These are phyloP conservation scores for Climacteris rufus DNA, from an alignment of 2,113 vertebrate genomes.

Conservation along the genomic window DNA sequence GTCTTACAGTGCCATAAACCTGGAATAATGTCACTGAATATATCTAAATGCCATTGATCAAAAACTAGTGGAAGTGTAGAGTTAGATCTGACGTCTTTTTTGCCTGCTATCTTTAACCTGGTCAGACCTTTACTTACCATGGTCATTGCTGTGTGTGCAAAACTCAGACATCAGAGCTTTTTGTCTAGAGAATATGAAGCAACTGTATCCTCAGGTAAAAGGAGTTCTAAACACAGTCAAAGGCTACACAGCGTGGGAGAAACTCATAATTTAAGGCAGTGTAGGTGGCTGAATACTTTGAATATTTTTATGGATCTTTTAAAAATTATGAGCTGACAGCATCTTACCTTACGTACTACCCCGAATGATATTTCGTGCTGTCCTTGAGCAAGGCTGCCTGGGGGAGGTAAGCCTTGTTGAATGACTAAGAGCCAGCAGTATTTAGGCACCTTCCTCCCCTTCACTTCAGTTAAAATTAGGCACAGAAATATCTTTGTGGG, in stretches of 20 bases:
- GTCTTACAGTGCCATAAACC: neutral
- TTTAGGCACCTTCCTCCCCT: slow-evolving; percentile 14
- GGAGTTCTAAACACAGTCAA: neutral
- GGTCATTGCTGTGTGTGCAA: neutral
- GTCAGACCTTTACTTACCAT: neutral
- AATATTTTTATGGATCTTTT: slow-evolving; percentile 4
- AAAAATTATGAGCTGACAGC: neutral
- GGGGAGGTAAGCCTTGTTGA: neutral
- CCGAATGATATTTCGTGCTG: neutral
- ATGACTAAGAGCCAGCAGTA: neutral
- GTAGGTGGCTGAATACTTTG: neutral
- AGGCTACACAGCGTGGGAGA: neutral
- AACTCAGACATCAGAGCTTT: neutral
- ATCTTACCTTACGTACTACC: neutral
- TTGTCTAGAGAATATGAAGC: neutral
- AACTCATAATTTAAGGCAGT: neutral
- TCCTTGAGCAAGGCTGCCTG: neutral
- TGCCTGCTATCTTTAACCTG: neutral
- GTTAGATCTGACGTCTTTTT: neutral
- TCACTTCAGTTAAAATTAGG: slow-evolving; percentile 38
- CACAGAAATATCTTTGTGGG: neutral
- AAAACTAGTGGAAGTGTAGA: neutral
- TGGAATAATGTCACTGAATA: neutral
- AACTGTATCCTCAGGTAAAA: neutral
- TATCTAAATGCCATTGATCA: neutral